Percentiles rank a stretch among this genome's conserved stretches.
These are phyloP conservation scores for Coelopa pilipes DNA, from an alignment of 2,888 invertebrate species.

Conservation along the genomic window DNA sequence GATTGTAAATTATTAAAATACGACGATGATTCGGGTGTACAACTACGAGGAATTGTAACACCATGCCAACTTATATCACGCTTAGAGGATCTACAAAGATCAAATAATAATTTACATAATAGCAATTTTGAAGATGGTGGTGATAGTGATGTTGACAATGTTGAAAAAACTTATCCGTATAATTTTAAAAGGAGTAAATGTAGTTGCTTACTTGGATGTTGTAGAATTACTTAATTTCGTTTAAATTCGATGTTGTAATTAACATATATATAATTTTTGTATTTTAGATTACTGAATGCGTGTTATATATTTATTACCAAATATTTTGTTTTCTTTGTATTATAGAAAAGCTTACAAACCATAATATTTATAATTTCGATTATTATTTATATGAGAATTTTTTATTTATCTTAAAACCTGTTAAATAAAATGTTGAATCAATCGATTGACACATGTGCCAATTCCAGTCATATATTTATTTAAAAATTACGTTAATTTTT, in stretches of 20 bases:
- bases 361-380: conserved; percentile 1
- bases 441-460: conserved; percentile 7
- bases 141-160: conserved; percentile 57
- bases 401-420: conserved; percentile 24
- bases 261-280: neutral
- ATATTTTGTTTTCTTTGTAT: neutral
- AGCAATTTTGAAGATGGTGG: conserved; percentile 47
- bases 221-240: conserved; percentile 44
- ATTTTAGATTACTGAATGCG: conserved; percentile 1
- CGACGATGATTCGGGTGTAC: conserved; percentile 40
- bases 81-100: conserved; percentile 67
- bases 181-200: conserved; percentile 43
- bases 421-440: neutral
- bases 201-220: conserved; percentile 55
- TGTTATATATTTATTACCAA: neutral
- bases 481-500: neutral
- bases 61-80: conserved; percentile 74
- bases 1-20: neutral
- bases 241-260: conserved; percentile 28
- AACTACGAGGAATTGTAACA: conserved; percentile 69
- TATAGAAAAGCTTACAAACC: neutral
- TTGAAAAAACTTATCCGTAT: conserved; percentile 49
- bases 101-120: conserved; percentile 46
- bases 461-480: conserved; percentile 3
- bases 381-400: neutral